Base-by-base conservation (phyloP, 2,113 vertebrate species). In the Arizona elegans region DNA sequence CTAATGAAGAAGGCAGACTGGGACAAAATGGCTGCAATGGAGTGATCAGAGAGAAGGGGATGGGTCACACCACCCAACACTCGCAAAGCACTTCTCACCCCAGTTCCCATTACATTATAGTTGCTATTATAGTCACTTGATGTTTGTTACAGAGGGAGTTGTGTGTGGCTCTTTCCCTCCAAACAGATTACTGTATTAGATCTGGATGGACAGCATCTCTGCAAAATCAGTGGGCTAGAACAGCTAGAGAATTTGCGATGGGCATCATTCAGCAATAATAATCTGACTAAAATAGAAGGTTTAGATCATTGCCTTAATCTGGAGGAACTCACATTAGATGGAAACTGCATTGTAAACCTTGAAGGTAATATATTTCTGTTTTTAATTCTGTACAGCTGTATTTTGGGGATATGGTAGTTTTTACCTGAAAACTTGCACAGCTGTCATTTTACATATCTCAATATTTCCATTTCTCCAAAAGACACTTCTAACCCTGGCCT, bases 221-320 rank as follows among this genome's bases (percentile, higher is more conserved):
- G 96, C 91, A 98, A 96, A 96, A 97, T 99, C 92, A 96, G 95
- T 86, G 98, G 97, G 95, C 96, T 98, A 92, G 97, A 98, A 92
- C 97, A 98, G 92, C 56, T 98, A 92, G 96, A 98, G 93, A 98
- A 98, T 96, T 97, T 99, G 93, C 98, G 97, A 90, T 99, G 98
- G 98, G 98, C 97, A 21, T 99, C 98, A 8, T 98, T 99, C 93
- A 98, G 98, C 95, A 96, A 98, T 95, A 99, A 98, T 90, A 96
- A 98, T 89, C 97, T 99, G 94, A 97, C 96, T 54, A 97, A 97
- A 96, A 97, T 98, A 58, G 98, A 98, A 93, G 98, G 98, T 33
- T 95, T 98, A n/a, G 97, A 98, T 15, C 96, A 95, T 93, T 99
- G 98, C 95, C 88, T 94, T 55, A 97, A 98, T 50, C 96, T 99